Evolutionary conservation across 1,140 invertebrate genomes (phyloP).

Genomic region (Eulimnadia texana): DNA sequence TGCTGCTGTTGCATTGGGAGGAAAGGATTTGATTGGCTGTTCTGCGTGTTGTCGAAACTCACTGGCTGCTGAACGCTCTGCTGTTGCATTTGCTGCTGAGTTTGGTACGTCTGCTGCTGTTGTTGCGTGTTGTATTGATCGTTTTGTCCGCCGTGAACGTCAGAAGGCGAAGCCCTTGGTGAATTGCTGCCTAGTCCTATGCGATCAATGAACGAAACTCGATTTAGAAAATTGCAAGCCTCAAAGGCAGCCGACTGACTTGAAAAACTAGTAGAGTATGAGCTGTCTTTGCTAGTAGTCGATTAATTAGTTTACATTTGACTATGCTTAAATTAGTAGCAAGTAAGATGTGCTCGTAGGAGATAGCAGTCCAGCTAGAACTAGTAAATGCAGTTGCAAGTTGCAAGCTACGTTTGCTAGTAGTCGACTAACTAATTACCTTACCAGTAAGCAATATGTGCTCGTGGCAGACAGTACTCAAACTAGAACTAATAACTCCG

Average conservation of each 20-base stretch:
- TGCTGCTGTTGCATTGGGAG: neutral
- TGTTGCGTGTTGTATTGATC: slow-evolving; percentile 18
- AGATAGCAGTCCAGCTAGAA: too few relatives aligned
- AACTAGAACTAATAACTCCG: too few relatives aligned
- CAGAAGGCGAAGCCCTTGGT: slow-evolving; percentile 28
- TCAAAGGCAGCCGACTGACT: neutral
- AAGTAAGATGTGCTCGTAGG: too few relatives aligned
- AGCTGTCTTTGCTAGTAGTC: too few relatives aligned
- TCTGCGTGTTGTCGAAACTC: neutral
- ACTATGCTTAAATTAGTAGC: too few relatives aligned
- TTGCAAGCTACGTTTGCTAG: too few relatives aligned
- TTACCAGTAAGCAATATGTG: too few relatives aligned
- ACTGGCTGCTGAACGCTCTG: slow-evolving; percentile 7
- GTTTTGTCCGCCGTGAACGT: slow-evolving; percentile 20
- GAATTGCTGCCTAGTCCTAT: slow-evolving; percentile 28
- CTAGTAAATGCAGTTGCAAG: too few relatives aligned
- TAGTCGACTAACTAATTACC: too few relatives aligned
- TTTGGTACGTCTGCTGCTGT: slow-evolving; percentile 22
- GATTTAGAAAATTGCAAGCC: neutral
- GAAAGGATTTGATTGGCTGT: neutral
- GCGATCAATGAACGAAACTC: slow-evolving; percentile 6
- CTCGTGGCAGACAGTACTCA: too few relatives aligned
- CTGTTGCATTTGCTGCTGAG: slow-evolving; percentile 11
- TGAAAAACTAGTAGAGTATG: neutral
- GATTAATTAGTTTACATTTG: too few relatives aligned